A percentile compares a stretch with the other conserved stretches of the same genome.
These are phyloP conservation scores for Jordanella pulchra DNA, from an alignment of 2,797 vertebrate genomes.

Conservation along the genomic window DNA sequence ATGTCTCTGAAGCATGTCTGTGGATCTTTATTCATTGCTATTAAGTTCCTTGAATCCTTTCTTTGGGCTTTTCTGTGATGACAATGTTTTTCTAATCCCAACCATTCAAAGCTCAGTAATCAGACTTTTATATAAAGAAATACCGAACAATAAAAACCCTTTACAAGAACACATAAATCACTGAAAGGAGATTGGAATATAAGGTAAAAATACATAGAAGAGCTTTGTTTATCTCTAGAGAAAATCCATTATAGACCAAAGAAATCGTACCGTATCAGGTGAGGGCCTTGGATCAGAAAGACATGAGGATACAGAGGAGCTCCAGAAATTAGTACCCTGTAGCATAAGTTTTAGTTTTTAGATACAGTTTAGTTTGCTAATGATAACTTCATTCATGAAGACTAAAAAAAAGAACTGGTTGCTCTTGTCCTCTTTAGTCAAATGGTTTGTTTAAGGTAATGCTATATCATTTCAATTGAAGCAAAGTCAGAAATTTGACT, in stretches of 20 bases:
- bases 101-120: conserved; percentile 77
- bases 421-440: neutral
- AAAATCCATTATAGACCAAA: conserved; percentile 72
- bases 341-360: conserved; percentile 8
- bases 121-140: conserved; percentile 74
- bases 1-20: conserved; percentile 58
- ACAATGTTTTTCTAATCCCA: conserved; percentile 76
- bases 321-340: conserved; percentile 68
- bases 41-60: conserved; percentile 70
- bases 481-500: neutral
- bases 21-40: conserved; percentile 65
- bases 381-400: neutral
- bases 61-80: conserved; percentile 66
- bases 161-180: conserved; percentile 79
- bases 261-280: conserved; percentile 74
- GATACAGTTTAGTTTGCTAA: neutral
- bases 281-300: conserved; percentile 76
- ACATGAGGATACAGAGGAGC: conserved; percentile 59
- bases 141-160: conserved; percentile 74
- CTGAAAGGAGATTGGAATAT: conserved; percentile 43
- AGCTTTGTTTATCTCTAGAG: conserved; percentile 65
- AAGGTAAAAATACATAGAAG: conserved; percentile 20
- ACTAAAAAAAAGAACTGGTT: conserved; percentile 5
- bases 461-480: neutral
- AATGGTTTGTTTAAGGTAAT: neutral